phyloP scores from a whole-genome alignment of 64 coral and sea anemone genomes.

The Trachythela sp. region DNA sequence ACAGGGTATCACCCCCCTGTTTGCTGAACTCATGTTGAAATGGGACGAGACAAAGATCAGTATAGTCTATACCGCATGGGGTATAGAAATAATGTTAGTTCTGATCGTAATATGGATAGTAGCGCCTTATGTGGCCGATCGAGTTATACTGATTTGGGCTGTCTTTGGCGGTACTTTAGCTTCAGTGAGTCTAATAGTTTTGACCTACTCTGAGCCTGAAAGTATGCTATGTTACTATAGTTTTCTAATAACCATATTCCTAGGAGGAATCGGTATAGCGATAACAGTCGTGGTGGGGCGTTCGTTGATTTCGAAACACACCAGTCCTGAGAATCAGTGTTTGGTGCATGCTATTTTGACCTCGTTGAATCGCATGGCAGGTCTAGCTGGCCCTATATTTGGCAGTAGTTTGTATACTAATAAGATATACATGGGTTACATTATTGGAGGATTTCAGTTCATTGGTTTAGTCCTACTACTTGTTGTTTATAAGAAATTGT shows the following conservation, averaged over 20 bases:
- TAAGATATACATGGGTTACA: not conserved
- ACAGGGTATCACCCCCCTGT: not conserved
- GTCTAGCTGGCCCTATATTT: not conserved
- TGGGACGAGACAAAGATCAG: not conserved
- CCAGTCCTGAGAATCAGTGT: not conserved
- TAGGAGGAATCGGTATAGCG: not conserved
- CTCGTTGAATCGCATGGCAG: not conserved
- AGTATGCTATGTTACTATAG: slow-evolving; percentile 4
- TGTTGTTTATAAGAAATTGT: not conserved
- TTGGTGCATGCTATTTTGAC: not conserved
- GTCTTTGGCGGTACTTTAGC: not conserved
- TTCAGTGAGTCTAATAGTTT: not conserved
- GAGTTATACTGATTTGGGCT: not conserved
- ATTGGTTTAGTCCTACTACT: not conserved
- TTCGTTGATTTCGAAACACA: not conserved
- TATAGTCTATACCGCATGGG: not conserved
- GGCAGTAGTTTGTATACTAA: not conserved
- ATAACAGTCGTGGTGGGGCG: not conserved
- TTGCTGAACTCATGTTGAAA: not conserved
- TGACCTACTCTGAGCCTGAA: not conserved
- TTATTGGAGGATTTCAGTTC: not conserved
- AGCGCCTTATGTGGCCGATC: not conserved
- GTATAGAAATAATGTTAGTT: not conserved
- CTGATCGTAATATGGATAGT: not conserved
- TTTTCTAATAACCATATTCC: not conserved